Evolutionary conservation across 2,113 vertebrate genomes (phyloP), one percentile per base, ranked within the genome.

Genomic region (Nycticebus coucang): DNA sequence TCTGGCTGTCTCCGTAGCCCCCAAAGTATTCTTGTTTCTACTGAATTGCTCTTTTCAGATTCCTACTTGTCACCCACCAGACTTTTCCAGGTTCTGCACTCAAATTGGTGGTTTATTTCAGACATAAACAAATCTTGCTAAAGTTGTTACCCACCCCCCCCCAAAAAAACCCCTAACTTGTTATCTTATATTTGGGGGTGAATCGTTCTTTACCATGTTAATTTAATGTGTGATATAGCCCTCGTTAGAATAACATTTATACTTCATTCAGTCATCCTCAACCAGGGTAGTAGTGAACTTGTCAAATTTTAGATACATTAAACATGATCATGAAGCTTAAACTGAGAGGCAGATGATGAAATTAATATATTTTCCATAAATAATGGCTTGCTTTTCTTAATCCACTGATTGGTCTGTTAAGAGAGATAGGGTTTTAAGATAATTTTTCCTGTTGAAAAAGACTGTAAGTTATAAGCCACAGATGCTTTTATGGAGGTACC

Each of bases 131-230:
- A 45, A 3, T 71, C 93, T 95, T 85, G 84, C 91, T 97, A 41
- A 92, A 94, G 83, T 60, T 64, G 17, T 68, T 90, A 89, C 59
- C 30, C 33, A 33, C n/a, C 45, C 45, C 45, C 45, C 45, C 45
- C 41, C 41, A 57, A n/a, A 71, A 93, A 82, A 95, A 37, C 33
- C 55, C 9, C 37, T 80, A 97, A 96, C 87, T 35, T 24, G 91
- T 69, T 94, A 84, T 95, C 28, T 98, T 98, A 66, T 97, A 95
- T 98, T 98, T 98, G 97, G 96, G 98, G n/a, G 96, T 96, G 89
- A 96, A 97, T 97, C 85, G n/a, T 97, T 97, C 97, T 98, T 98
- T 96, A 88, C 94, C 72, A 85, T 98, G 97, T 98, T 97, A 97
- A 98, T 97, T 97, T 97, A 53, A 96, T 45, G 26, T 96, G 94